Percentiles rank a stretch among this genome's conserved stretches.
These are phyloP conservation scores for Pachyseris speciosa DNA, from an alignment of 64 coral and sea anemone species.

Conservation along the genomic window DNA sequence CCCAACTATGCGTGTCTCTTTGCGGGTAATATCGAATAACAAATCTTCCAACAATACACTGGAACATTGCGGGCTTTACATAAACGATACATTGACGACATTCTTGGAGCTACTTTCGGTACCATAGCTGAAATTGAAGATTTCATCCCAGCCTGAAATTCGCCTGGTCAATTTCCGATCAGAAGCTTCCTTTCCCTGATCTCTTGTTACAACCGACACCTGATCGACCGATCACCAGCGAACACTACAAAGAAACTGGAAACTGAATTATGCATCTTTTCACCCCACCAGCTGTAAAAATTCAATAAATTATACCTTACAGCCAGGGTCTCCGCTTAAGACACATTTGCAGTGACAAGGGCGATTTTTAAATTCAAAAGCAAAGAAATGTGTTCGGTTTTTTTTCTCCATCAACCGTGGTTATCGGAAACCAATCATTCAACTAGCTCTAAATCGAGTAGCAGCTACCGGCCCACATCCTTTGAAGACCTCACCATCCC, in stretches of 20 bases:
- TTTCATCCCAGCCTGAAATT: neutral
- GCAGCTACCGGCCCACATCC: too few relatives aligned
- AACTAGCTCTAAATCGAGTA: too few relatives aligned
- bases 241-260: neutral
- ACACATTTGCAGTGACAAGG: too few relatives aligned
- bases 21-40: neutral
- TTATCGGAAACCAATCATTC: too few relatives aligned
- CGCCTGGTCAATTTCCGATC: neutral
- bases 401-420: too few relatives aligned
- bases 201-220: neutral
- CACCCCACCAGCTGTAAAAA: too few relatives aligned
- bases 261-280: too few relatives aligned
- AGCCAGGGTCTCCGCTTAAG: too few relatives aligned
- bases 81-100: constrained; percentile 8
- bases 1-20: constrained; percentile 10
- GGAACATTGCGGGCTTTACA: neutral
- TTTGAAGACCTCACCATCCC: too few relatives aligned
- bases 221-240: neutral
- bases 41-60: neutral
- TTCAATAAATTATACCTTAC: too few relatives aligned
- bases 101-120: neutral
- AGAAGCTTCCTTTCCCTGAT: neutral
- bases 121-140: neutral
- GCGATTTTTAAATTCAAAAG: too few relatives aligned
- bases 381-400: too few relatives aligned